These are phyloP conservation scores for Drosophila auraria DNA, from an alignment of 1,140 invertebrate species.

Conservation along the genomic window DNA sequence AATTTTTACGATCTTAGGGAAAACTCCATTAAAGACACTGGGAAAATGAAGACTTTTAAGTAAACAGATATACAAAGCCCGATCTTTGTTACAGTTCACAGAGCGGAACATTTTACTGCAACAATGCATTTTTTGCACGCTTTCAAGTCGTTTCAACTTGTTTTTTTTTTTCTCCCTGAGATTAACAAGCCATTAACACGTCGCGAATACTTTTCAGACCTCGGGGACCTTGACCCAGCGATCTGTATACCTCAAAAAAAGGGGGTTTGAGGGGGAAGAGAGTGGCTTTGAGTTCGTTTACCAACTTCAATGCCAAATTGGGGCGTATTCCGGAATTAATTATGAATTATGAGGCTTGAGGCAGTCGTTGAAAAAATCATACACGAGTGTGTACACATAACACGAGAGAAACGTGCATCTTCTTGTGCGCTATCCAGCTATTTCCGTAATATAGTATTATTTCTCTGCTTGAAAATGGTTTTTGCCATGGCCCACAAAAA, in stretches of 20 bases:
- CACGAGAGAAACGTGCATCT: conserved; percentile 40
- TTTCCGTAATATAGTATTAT: conserved; percentile 51
- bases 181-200: conserved; percentile 71
- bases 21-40: conserved; percentile 23
- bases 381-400: conserved; percentile 10
- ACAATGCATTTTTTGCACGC: conserved; percentile 62
- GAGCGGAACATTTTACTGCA: conserved; percentile 59
- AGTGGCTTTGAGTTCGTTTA: conserved; percentile 14
- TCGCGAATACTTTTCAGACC: conserved; percentile 36
- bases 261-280: background rate
- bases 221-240: conserved; percentile 65
- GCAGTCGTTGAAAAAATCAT: conserved; percentile 22
- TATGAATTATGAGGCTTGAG: conserved; percentile 23
- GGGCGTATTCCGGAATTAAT: conserved; percentile 42
- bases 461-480: conserved; percentile 32
- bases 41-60: conserved; percentile 13
- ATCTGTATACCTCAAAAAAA: conserved; percentile 9
- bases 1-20: conserved; percentile 55
- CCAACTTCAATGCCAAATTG: conserved; percentile 43
- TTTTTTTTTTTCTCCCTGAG: conserved; percentile 39
- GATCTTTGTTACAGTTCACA: conserved; percentile 60
- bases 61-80: conserved; percentile 29
- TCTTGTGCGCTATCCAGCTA: conserved; percentile 37
- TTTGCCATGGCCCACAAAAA: conserved; percentile 54
- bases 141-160: conserved; percentile 23